Evolutionary conservation across 2,113 vertebrate species (phyloP), one percentile per base, ranked within the genome.

Genomic region (Leptocoma aspasia): DNA sequence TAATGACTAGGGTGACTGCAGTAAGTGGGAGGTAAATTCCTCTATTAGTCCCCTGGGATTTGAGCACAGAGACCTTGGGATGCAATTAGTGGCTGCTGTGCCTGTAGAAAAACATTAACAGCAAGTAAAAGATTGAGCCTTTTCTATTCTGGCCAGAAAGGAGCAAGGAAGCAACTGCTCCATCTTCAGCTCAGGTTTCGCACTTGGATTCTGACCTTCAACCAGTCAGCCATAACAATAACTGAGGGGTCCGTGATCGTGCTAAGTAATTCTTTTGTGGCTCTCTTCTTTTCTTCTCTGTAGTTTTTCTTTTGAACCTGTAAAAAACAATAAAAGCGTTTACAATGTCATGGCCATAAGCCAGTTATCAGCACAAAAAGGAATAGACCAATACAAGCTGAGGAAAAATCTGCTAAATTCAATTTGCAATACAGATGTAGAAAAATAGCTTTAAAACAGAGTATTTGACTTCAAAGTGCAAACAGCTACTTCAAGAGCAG

Each of bases 291-390:
- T 94, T 99, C 99, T 92, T 99, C 99, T 87, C 99, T 98, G 97
- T 99, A 99, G 97, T 99, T 99, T 96, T 99, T 99, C 98, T 99
- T 99, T 97, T 99, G 99, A 76, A 99, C 99, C 99, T 99, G 90
- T 87, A 97, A 97, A 44, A 56, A 95, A 80, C 66, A 92, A 95
- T 7, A 92, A 88, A 96, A 57, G 60, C 33, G 56, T 61, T 82
- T 88, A 94, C 47, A 80, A 68, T 35, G 79, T 33, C 73, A 91
- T 2, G 57, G 39, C 35, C 86, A 66, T n/a, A 79, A 89, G 23
- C 11, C 63, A 92, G 16, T 66, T 70, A 82, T 31, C 26, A 59
- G 45, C 49, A 57, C 22, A 63, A 88, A 77, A 85, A 80, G 4
- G 16, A 33, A 65, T 23, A 10, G 39, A 54, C 11, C 15, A 72